A percentile compares a stretch with the other conserved stretches of the same genome.
These are phyloP conservation scores for Merops nubicus DNA, from an alignment of 2,113 vertebrate genomes.

Conservation along the genomic window DNA sequence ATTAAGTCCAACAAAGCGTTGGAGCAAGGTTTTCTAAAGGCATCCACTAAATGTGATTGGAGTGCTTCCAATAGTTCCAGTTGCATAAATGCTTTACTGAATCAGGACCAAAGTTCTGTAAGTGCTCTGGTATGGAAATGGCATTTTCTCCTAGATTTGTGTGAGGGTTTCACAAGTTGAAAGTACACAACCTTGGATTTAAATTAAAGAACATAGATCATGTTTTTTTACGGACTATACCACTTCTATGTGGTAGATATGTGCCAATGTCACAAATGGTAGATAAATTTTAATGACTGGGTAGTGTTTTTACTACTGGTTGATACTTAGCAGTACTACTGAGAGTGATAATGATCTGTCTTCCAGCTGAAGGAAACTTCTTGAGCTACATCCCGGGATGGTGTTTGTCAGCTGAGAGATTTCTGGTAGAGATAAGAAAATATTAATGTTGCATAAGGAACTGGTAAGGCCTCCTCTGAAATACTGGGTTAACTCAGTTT, in stretches of 20 bases:
- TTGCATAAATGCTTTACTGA: not conserved
- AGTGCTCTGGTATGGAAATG: not conserved
- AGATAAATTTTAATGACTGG: not conserved
- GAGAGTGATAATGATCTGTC: not conserved
- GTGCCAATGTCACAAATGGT: not conserved
- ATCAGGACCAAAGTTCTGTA: not conserved
- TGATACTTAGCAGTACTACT: not conserved
- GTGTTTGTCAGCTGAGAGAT: not conserved
- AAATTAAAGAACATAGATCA: not conserved
- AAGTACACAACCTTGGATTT: not conserved
- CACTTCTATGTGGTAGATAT: rapidly evolving
- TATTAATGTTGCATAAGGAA: not conserved
- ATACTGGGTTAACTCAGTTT: not conserved
- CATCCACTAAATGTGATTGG: not conserved
- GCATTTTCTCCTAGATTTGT: not conserved
- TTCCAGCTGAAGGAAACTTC: not conserved
- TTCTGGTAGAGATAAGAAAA: not conserved
- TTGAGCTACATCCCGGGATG: not conserved
- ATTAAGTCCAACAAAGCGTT: not conserved
- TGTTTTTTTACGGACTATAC: not conserved
- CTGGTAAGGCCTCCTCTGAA: not conserved
- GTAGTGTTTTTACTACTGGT: not conserved
- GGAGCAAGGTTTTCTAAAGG: not conserved
- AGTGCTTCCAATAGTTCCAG: not conserved
- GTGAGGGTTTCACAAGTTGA: not conserved